Evolutionary conservation across 2,797 vertebrate species (phyloP), one percentile per base, ranked within the genome.

Genomic region (Molossus alvarezi): DNA sequence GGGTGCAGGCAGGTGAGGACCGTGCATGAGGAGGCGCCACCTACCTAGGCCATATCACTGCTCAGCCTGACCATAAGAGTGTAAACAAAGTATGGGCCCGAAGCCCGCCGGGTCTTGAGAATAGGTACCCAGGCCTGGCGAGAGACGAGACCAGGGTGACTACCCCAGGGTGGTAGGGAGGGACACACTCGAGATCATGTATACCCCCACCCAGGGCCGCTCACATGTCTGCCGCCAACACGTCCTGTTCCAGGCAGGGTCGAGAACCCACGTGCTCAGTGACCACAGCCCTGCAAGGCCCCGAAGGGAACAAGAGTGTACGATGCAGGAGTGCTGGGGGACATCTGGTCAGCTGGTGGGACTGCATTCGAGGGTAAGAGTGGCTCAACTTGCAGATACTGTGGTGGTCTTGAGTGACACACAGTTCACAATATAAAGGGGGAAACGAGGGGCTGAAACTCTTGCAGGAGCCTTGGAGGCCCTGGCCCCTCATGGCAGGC

Each of bases 1-100:
- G 12, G 93, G 77, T 14, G 95, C 96, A 96, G 96, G 96, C 37
- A 80, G 27, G 67, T 84, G 92, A 97, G 95, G 98, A 96, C 94
- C 88, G 62, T 98, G 98, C 98, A 98, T 98, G 98, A 98, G 99
- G 97, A 98, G 99, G 99, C 98, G 98, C 98, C 98, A 99, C 98
- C 99, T 99, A 99, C 99, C 99, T 98, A 99, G 98, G 98, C 98
- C 98, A 99, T 98, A 98, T 99, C 99, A 99, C 99, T 99, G 99
- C 98, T 99, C 99, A 99, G 99, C 99, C 99, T 99, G 99, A 99
- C 99, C 99, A 99, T 99, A 99, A 99, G 98, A 99, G 98, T 98
- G 99, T 99, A 99, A 99, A 99, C 99, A 99, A 99, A 99, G 99
- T 98, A 98, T 98, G 98, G 99, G 99, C 99, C 98, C 98, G 98